Conservation (phyloP, 2,888 invertebrate species). For the Schizotus pectinicornis region DNA sequence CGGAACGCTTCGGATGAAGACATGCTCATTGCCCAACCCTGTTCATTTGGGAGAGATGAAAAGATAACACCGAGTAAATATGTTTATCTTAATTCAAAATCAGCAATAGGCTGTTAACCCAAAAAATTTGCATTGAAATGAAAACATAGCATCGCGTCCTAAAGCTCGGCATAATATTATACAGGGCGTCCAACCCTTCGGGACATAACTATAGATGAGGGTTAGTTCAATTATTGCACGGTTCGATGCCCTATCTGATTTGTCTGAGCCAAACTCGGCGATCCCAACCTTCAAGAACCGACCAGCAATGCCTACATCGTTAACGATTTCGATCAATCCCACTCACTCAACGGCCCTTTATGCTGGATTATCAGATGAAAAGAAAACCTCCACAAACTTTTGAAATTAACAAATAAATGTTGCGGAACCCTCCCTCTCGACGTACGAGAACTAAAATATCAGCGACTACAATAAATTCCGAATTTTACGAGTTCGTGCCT, state of each 20-base stretch:
- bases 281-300: conserved; percentile 6
- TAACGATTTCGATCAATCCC: neutral
- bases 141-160: conserved; percentile 12
- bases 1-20: conserved; percentile 5
- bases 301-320: conserved; percentile 2
- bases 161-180: conserved; percentile 8
- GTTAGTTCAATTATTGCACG: conserved; percentile 45
- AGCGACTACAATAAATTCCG: too few species aligned
- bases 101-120: conserved; percentile 25
- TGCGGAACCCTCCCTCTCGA: too few species aligned
- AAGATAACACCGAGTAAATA: conserved; percentile 42
- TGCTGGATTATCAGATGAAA: too few species aligned
- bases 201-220: conserved; percentile 40
- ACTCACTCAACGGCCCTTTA: too few species aligned
- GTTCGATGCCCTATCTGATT: conserved; percentile 47
- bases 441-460: too few species aligned
- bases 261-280: conserved; percentile 29
- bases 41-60: conserved; percentile 22
- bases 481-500: too few species aligned
- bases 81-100: conserved; percentile 44
- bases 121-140: conserved; percentile 34
- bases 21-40: neutral
- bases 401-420: too few species aligned
- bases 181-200: conserved; percentile 35
- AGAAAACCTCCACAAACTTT: too few species aligned